A percentile compares a stretch with the other conserved stretches of the same genome.
phyloP scores from a whole-genome alignment of 2,888 invertebrate species.

The Criorhina ranunculi region DNA sequence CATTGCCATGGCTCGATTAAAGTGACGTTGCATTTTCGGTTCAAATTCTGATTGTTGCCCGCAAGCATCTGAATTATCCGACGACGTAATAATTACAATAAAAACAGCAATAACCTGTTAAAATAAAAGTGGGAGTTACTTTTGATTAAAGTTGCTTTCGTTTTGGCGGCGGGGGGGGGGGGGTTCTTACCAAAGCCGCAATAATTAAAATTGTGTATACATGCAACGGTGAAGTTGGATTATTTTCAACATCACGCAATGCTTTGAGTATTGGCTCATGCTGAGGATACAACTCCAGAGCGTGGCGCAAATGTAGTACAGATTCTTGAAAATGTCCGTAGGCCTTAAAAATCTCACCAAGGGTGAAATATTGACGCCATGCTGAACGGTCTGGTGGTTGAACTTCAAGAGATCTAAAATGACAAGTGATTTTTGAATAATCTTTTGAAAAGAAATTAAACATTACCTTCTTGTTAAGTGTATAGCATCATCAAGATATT shows the following conservation, averaged over 20 bases:
- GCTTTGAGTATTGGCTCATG: conserved; percentile 92
- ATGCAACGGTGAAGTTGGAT: conserved; percentile 92
- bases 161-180: no score
- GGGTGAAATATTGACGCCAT: conserved; percentile 96
- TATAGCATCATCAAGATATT: conserved; percentile 95
- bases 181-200: conserved; percentile 89
- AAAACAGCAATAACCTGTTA: conserved; percentile 91
- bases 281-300: conserved; percentile 93
- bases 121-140: neutral
- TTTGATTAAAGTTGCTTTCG: no score
- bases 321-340: conserved; percentile 96
- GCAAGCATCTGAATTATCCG: conserved; percentile 85
- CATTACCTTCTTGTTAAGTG: conserved; percentile 90
- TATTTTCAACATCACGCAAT: conserved; percentile 92
- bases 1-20: conserved; percentile 96
- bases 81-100: conserved; percentile 92
- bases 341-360: conserved; percentile 96
- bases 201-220: conserved; percentile 95
- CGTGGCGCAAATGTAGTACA: conserved; percentile 91
- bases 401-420: conserved; percentile 89
- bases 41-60: conserved; percentile 85
- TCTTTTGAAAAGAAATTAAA: neutral
- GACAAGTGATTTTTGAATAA: neutral
- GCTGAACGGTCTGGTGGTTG: conserved; percentile 94
- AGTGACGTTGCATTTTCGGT: conserved; percentile 91